Percentiles rank a stretch among this genome's conserved stretches.
Conservation (phyloP, 2,888 invertebrate species). For the Ceratothoa steindachneri region DNA sequence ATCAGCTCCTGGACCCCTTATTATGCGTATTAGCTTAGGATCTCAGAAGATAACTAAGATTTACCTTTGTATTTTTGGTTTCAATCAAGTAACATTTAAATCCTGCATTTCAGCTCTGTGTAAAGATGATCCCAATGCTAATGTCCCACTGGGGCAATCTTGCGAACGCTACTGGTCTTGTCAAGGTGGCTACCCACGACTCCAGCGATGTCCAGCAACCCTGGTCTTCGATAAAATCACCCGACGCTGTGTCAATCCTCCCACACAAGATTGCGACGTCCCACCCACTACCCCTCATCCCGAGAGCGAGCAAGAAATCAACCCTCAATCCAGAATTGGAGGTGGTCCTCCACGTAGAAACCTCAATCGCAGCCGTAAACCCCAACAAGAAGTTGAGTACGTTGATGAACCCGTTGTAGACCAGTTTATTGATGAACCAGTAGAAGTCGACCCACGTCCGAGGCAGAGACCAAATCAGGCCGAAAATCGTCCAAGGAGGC, state of each 20-base stretch:
- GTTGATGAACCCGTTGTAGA: background rate
- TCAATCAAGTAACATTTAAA: no score
- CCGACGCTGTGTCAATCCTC: constrained; percentile 78
- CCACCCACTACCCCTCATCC: constrained; percentile 66
- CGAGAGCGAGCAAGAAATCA: no score
- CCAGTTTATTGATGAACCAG: background rate
- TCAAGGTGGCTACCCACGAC: constrained; percentile 85
- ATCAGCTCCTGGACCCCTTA: no score
- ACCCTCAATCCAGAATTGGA: constrained; percentile 7
- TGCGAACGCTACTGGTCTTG: constrained; percentile 94
- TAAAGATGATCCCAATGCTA: constrained; percentile 84
- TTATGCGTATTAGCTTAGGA: no score
- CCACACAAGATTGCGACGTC: constrained; percentile 82
- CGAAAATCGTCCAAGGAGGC: background rate
- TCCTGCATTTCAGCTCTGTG: constrained; percentile 77
- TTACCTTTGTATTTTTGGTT: no score
- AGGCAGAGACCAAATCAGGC: background rate
- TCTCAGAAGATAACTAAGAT: no score
- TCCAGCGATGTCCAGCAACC: constrained; percentile 86
- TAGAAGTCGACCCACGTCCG: background rate
- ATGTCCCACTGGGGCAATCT: constrained; percentile 83
- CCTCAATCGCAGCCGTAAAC: background rate
- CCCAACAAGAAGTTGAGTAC: background rate
- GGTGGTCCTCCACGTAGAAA: background rate
- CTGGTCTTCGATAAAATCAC: constrained; percentile 80